Evolutionary conservation across 2,113 vertebrate species (phyloP), one percentile per base, ranked within the genome.

Genomic region (Pandion haliaetus): DNA sequence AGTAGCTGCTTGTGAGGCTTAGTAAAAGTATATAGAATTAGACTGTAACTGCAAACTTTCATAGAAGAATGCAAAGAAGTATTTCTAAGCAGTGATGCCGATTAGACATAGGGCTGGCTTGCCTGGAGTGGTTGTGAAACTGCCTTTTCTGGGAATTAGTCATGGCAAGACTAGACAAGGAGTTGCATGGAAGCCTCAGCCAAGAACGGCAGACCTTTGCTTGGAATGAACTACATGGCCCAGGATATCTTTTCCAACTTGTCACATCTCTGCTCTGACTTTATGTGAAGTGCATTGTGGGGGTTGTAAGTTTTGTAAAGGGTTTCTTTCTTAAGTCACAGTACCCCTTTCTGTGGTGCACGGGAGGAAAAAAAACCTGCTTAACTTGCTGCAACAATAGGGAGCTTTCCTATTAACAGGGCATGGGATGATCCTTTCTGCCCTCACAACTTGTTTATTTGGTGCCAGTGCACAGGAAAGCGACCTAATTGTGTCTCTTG

Each of bases 101-200:
- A 45, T 95, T 94, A 97, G 88, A 86, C 83, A 29, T 82, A 70
- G 81, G 67, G 69, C 85, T 92, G 83, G 77, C 90, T 95, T 81
- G 71, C 93, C 17, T 57, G 11, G 52, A 72, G 81, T 42, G 18
- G 24, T 97, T 96, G 90, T 96, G 96, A 97, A 98, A 97, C 86
- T 84, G 93, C 80, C 79, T 94, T 87, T 97, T 96, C 95, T 97
- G 94, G 77, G 88, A 97, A 96, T 96, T 82, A 96, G 72, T 95
- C 91, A 93, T 54, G 31, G 80, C 94, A 92, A 96, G 95, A 97
- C 95, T 70, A 94, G 95, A 84, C 87, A 96, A 89, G 63, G 89
- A 93, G 58, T 57, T 86, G 59, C 15, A 44, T 90, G 76, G 83
- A 95, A 95, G 26, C 45, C 55, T 57, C 66, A 40, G 92, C 76